Conservation (phyloP, 2,797 vertebrate species). For the Phataginus tetradactyla region DNA sequence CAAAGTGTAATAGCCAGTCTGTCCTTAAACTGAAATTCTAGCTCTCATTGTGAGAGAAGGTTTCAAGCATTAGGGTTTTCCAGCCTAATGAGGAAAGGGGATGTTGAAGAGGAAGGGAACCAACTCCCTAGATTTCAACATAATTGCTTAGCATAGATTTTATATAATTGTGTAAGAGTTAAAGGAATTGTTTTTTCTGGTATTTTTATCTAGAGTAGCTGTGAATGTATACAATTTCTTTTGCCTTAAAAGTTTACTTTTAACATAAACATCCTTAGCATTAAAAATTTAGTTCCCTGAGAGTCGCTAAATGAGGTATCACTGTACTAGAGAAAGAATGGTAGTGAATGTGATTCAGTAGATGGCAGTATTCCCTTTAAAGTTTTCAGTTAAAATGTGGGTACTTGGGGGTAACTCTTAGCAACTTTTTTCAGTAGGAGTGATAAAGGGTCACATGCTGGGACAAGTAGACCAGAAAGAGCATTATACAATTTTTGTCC, state of each 20-base stretch:
- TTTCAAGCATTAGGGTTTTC: slow-evolving; percentile 8
- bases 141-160: not conserved
- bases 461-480: slow-evolving; percentile 14
- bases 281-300: slow-evolving; percentile 20
- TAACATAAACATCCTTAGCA: slow-evolving; percentile 37
- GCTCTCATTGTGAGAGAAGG: not conserved
- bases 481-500: slow-evolving; percentile 42
- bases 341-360: slow-evolving; percentile 68
- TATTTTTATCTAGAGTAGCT: slow-evolving; percentile 22
- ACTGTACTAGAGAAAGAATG: not conserved
- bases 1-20: not conserved
- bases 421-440: slow-evolving; percentile 17
- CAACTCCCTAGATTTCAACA: not conserved
- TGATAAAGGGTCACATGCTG: slow-evolving; percentile 6
- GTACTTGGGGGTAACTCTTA: not conserved
- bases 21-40: slow-evolving; percentile 9
- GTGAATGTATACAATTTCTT: slow-evolving; percentile 3
- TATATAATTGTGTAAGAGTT: not conserved
- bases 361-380: slow-evolving; percentile 77
- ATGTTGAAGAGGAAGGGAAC: not conserved
- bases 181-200: not conserved
- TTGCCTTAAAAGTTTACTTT: slow-evolving; percentile 48
- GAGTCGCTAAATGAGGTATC: slow-evolving; percentile 23
- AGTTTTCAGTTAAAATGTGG: slow-evolving; percentile 61
- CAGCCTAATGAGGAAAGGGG: slow-evolving; percentile 30